Evolutionary conservation across 1,140 invertebrate species (phyloP).

Genomic region (Aphelinus atriplicis): DNA sequence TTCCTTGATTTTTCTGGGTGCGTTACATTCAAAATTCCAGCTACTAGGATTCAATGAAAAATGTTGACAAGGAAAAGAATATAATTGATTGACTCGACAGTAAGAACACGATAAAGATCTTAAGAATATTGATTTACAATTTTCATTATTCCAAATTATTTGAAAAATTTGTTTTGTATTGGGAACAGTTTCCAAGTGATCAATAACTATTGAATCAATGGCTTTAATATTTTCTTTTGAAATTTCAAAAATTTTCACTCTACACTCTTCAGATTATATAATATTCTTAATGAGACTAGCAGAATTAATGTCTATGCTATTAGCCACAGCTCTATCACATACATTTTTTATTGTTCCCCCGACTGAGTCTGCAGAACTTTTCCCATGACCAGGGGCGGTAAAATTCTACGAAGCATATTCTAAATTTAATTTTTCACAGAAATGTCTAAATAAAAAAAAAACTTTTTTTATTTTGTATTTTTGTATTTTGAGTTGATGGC

Average conservation of each 20-base stretch:
- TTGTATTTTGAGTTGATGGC: neutral
- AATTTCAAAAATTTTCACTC: constrained; percentile 38
- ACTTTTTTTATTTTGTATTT: constrained; percentile 1
- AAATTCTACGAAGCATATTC: constrained; percentile 29
- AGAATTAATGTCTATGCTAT: constrained; percentile 34
- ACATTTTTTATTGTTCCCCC: constrained; percentile 33
- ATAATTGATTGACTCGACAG: neutral
- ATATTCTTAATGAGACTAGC: constrained; percentile 28
- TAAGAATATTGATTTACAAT: neutral
- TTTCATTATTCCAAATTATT: constrained; percentile 34
- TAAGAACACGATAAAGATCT: neutral
- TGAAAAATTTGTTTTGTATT: constrained; percentile 35
- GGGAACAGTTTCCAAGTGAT: constrained; percentile 29
- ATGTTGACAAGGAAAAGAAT: neutral
- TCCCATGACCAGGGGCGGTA: constrained; percentile 37
- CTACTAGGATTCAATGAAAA: neutral
- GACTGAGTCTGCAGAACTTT: constrained; percentile 34
- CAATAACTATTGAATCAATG: constrained; percentile 10
- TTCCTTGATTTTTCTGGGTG: too few species aligned
- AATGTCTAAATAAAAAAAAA: constrained; percentile 8
- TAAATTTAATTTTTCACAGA: constrained; percentile 13
- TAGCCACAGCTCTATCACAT: constrained; percentile 29
- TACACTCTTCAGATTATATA: constrained; percentile 18
- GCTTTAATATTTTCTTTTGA: constrained; percentile 27
- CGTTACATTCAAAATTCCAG: constrained; percentile 3